Percentiles rank a stretch among this genome's conserved stretches.
phyloP scores from a whole-genome alignment of 2,113 vertebrate genomes.

The Corythaeola cristata region DNA sequence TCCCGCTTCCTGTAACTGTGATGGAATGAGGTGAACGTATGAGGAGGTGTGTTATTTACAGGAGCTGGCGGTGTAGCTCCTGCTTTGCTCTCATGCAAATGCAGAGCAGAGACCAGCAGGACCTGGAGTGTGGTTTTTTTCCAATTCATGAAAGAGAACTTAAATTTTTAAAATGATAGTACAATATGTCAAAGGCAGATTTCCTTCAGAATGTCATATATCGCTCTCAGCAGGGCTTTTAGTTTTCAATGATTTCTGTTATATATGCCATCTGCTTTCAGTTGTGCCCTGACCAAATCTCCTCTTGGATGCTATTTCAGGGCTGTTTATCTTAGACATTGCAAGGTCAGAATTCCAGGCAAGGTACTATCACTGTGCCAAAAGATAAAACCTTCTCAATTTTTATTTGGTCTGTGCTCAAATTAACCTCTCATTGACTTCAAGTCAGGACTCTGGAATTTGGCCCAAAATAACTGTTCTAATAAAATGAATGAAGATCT shows the following conservation, averaged over 20 bases:
- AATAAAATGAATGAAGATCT: not conserved
- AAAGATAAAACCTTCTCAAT: slow-evolving; percentile 44
- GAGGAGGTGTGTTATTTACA: not conserved
- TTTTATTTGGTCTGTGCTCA: slow-evolving; percentile 14
- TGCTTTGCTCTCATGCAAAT: not conserved
- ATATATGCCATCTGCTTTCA: slow-evolving; percentile 55
- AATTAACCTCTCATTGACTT: slow-evolving; percentile 37
- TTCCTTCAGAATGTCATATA: slow-evolving; percentile 33
- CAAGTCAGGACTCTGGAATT: not conserved
- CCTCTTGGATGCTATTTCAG: slow-evolving; percentile 46
- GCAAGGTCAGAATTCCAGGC: slow-evolving; percentile 56
- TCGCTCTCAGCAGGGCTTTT: slow-evolving; percentile 20
- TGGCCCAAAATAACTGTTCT: not conserved
- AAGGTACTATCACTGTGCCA: slow-evolving; percentile 16
- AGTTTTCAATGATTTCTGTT: slow-evolving; percentile 18
- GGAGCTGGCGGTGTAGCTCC: not conserved
- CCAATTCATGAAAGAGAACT: not conserved
- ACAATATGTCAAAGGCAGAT: slow-evolving; percentile 24
- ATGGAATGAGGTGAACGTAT: not conserved
- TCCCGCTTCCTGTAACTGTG: not conserved
- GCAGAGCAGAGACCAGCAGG: not conserved
- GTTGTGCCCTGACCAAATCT: slow-evolving; percentile 25
- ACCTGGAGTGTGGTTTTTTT: not conserved
- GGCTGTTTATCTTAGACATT: slow-evolving; percentile 16
- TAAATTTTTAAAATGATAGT: not conserved